A percentile compares a stretch with the other conserved stretches of the same genome.
phyloP scores from a whole-genome alignment of 1,140 invertebrate genomes.

The Sweltsa coloradensis region DNA sequence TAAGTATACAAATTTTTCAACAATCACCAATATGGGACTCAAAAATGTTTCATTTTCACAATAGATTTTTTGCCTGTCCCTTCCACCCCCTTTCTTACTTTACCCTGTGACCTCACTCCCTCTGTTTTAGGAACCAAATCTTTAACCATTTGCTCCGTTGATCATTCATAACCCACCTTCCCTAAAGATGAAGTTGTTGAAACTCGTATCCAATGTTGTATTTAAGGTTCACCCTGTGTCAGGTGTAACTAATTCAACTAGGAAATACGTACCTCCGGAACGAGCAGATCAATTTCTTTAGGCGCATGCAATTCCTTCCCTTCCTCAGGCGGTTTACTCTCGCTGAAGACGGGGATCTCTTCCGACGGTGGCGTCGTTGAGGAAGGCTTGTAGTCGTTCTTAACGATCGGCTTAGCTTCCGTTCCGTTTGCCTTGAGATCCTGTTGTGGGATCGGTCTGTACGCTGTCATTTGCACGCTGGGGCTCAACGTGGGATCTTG shows the following conservation, averaged over 20 bases:
- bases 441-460: slow-evolving; percentile 1
- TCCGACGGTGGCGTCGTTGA: slow-evolving; percentile 4
- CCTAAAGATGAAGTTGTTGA: not conserved
- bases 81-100: not conserved
- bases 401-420: slow-evolving; percentile 7
- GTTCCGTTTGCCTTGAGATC: slow-evolving; percentile 7
- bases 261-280: no score
- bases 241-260: no score
- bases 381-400: slow-evolving; percentile 11
- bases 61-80: no score
- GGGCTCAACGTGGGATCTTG: slow-evolving; percentile 9
- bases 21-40: no score
- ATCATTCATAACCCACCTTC: not conserved
- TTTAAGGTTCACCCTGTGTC: no score
- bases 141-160: not conserved
- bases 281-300: no score
- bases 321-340: not conserved
- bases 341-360: not conserved
- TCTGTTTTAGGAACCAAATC: not conserved
- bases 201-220: no score
- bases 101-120: not conserved
- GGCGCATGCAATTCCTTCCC: no score
- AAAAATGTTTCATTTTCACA: not conserved
- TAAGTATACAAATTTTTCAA: no score
- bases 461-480: slow-evolving; percentile 7